A percentile compares a stretch with the other conserved stretches of the same genome.
Conservation (phyloP, 2,113 vertebrate species). For the Centrocercus urophasianus region DNA sequence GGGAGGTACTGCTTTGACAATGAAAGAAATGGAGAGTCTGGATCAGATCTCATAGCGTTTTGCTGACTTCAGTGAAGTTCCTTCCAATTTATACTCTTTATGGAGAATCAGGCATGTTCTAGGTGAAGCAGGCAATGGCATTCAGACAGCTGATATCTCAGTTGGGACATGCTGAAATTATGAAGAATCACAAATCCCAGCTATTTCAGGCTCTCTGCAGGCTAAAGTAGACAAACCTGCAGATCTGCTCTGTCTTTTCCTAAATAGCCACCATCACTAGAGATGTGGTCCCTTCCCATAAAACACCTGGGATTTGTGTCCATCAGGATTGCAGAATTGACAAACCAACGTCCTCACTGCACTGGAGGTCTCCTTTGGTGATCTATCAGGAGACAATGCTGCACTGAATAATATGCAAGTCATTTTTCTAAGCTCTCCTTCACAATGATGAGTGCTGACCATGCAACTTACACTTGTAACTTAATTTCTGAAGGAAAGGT, state of each 20-base stretch:
- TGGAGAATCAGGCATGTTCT: neutral
- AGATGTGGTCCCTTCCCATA: neutral
- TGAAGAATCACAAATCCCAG: neutral
- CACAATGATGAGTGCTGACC: neutral
- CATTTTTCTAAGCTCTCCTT: neutral
- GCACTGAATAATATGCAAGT: neutral
- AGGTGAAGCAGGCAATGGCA: neutral
- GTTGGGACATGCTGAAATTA: neutral
- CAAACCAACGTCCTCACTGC: no score
- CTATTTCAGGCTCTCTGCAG: neutral
- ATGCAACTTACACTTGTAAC: neutral
- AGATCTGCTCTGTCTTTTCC: neutral
- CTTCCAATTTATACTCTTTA: neutral
- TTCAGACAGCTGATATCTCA: neutral
- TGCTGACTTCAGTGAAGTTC: neutral
- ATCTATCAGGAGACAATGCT: neutral
- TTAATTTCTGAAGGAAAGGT: neutral
- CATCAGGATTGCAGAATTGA: neutral
- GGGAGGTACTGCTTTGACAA: neutral
- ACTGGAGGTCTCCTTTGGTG: neutral
- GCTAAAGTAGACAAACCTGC: neutral
- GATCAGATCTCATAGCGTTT: neutral
- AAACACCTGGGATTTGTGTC: neutral
- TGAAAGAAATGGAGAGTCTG: neutral
- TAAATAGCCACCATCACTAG: neutral